Conservation (phyloP, 1,140 invertebrate species). For the Ips nitidus region DNA sequence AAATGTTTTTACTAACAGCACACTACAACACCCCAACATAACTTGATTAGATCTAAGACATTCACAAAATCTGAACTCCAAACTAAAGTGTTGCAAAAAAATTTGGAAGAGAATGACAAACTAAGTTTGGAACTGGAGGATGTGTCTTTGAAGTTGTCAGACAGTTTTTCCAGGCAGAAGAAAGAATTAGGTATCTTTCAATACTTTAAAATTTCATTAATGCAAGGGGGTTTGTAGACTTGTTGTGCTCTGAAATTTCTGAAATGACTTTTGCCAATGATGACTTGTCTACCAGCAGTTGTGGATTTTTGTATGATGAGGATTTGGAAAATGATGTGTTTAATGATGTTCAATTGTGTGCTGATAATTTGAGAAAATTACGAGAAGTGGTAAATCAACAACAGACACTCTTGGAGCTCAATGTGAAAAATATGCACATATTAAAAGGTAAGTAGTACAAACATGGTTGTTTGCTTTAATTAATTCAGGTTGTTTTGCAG, state of each 20-base stretch:
- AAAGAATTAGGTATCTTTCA: slow-evolving; percentile 60
- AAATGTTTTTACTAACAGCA: slow-evolving; percentile 10
- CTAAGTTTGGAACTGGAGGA: slow-evolving; percentile 72
- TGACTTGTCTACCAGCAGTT: slow-evolving; percentile 59
- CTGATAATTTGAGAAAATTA: slow-evolving; percentile 63
- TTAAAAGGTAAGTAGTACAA: slow-evolving; percentile 23
- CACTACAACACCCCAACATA: slow-evolving; percentile 29
- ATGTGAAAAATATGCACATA: slow-evolving; percentile 48
- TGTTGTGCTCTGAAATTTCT: slow-evolving; percentile 28
- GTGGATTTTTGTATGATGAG: slow-evolving; percentile 70
- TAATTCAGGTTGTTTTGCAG: slow-evolving; percentile 25
- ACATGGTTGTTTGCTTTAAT: slow-evolving; percentile 1
- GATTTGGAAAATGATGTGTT: slow-evolving; percentile 57
- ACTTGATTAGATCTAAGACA: slow-evolving; percentile 60
- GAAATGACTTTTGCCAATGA: slow-evolving; percentile 49
- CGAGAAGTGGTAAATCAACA: slow-evolving; percentile 65
- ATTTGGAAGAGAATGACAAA: slow-evolving; percentile 53
- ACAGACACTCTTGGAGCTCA: slow-evolving; percentile 62
- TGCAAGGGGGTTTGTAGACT: slow-evolving; percentile 9
- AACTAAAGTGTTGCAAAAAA: slow-evolving; percentile 54
- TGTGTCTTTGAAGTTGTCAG: slow-evolving; percentile 71
- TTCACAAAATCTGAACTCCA: slow-evolving; percentile 64
- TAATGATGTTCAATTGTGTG: slow-evolving; percentile 65
- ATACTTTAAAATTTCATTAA: too few species aligned
- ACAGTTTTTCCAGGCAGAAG: slow-evolving; percentile 67